phyloP scores from a whole-genome alignment of 2,113 vertebrate genomes.

The Gracilinanus agilis region DNA sequence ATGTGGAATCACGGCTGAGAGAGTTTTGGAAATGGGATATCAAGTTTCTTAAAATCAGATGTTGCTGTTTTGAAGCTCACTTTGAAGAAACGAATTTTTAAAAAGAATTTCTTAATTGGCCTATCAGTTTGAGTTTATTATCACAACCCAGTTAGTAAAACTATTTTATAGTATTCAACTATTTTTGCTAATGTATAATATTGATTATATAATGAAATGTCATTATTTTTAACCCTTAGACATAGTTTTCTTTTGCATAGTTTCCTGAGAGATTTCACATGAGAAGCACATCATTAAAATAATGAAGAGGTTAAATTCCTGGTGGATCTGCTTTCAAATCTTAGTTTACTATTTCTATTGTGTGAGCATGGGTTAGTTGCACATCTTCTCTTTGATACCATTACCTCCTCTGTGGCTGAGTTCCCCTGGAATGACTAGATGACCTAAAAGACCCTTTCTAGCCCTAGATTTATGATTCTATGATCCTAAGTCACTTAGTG shows the following conservation, averaged over 20 bases:
- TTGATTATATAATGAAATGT: not conserved
- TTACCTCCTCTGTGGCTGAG: not conserved
- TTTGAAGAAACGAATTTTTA: not conserved
- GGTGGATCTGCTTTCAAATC: not conserved
- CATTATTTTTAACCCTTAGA: not conserved
- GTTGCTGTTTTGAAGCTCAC: not conserved
- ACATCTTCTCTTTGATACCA: not conserved
- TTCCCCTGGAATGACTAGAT: not conserved
- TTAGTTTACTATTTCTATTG: not conserved
- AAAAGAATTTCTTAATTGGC: not conserved
- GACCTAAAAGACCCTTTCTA: not conserved
- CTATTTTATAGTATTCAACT: not conserved
- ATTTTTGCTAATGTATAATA: not conserved
- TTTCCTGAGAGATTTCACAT: not conserved
- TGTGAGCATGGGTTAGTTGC: not conserved
- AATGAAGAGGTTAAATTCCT: not conserved
- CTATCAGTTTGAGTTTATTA: not conserved
- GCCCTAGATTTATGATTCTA: not conserved
- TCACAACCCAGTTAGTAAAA: not conserved
- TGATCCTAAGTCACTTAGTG: not conserved
- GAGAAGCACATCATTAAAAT: not conserved
- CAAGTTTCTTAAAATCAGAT: not conserved
- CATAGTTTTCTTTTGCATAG: not conserved
- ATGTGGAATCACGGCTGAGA: not conserved
- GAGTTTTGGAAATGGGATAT: rapidly evolving